Percentiles rank a stretch among this genome's conserved stretches.
Conservation (phyloP, 2,888 invertebrate genomes). For the Polymixis flavicincta region DNA sequence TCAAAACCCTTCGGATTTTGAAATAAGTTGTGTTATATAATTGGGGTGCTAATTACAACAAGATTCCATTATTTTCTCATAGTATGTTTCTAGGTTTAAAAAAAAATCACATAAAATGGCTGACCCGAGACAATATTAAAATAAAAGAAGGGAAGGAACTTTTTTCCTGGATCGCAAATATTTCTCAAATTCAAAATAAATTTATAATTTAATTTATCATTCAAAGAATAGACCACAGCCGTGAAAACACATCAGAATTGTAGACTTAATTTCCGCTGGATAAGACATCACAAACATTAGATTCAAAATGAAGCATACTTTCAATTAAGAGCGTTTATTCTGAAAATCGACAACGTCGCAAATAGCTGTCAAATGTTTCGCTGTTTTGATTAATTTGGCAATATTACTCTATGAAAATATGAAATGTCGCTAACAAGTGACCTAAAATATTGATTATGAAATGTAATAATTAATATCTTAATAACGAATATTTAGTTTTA, state of each 20-base stretch:
- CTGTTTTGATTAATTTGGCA: too few species aligned
- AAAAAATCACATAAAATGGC: too few species aligned
- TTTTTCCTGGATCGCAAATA: not conserved
- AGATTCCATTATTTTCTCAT: not conserved
- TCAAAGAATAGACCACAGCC: not conserved
- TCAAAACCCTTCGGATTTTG: too few species aligned
- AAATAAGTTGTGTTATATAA: too few species aligned
- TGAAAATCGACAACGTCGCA: too few species aligned
- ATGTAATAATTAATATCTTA: too few species aligned
- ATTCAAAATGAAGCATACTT: slow-evolving; percentile 16
- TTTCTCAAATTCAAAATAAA: not conserved
- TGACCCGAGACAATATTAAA: not conserved
- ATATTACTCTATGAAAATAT: too few species aligned
- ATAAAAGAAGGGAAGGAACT: not conserved
- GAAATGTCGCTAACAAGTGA: too few species aligned
- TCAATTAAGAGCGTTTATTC: too few species aligned
- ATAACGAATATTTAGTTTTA: too few species aligned
- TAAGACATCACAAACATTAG: slow-evolving; percentile 1
- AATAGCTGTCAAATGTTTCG: too few species aligned
- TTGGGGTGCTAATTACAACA: not conserved
- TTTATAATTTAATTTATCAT: not conserved
- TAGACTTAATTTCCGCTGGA: slow-evolving; percentile 24
- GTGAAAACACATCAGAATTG: slow-evolving; percentile 4
- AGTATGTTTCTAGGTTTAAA: not conserved
- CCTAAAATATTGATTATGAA: too few species aligned